Evolutionary conservation across 2,797 vertebrate genomes (phyloP).

Genomic region (Galaxias olidus): DNA sequence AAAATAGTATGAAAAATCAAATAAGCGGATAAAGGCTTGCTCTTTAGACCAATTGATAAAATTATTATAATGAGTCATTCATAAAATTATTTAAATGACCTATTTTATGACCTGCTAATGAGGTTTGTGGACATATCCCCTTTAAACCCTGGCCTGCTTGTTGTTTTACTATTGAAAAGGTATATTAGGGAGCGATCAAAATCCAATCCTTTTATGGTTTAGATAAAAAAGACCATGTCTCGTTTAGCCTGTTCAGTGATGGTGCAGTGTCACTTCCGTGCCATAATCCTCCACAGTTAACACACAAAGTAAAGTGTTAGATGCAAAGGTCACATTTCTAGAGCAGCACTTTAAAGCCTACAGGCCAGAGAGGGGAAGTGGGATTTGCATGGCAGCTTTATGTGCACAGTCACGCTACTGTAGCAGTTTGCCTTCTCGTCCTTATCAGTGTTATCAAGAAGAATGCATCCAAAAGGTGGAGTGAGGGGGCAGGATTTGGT

Average conservation of each 20-base stretch:
- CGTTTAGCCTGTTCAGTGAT: conserved; percentile 44
- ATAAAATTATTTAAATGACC: too few relatives aligned
- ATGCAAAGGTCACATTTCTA: conserved; percentile 65
- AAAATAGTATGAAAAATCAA: too few relatives aligned
- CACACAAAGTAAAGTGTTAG: conserved; percentile 49
- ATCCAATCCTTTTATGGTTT: conserved; percentile 58
- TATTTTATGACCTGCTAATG: too few relatives aligned
- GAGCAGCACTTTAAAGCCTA: conserved; percentile 22
- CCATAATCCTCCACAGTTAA: conserved; percentile 49
- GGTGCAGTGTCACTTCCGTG: conserved; percentile 49
- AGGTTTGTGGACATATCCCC: too few relatives aligned
- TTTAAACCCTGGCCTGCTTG: too few relatives aligned
- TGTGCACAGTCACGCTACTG: conserved; percentile 14
- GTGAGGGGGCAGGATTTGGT: conserved; percentile 63
- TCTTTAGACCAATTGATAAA: too few relatives aligned
- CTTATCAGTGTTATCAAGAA: conserved; percentile 38
- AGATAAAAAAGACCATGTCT: conserved; percentile 49
- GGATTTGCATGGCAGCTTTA: conserved; percentile 35
- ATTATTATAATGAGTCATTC: too few relatives aligned
- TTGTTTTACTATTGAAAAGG: too few relatives aligned
- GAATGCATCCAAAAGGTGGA: conserved; percentile 30
- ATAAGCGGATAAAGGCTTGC: too few relatives aligned
- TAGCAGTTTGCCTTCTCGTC: background rate
- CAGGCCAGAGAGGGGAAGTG: background rate
- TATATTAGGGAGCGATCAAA: background rate